These are phyloP conservation scores for Calyptomena viridis DNA, from an alignment of 2,113 vertebrate genomes.

Conservation along the genomic window DNA sequence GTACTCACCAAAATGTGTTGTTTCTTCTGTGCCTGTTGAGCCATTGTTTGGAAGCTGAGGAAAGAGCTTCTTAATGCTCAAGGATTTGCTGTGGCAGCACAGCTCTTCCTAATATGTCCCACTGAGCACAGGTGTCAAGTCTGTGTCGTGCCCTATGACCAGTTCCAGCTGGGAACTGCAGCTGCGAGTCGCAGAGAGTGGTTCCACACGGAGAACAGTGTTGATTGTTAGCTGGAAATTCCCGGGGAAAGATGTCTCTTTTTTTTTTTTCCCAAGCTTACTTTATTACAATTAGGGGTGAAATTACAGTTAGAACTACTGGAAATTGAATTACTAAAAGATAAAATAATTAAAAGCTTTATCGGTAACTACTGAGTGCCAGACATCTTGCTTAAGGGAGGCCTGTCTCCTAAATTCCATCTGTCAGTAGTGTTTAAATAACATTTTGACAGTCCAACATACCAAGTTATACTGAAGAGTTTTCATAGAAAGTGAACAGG, in stretches of 20 bases:
- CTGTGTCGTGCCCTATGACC: background rate
- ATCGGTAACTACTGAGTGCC: background rate
- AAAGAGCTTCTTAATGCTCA: accelerated
- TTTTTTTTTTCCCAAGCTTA: background rate
- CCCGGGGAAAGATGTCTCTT: background rate
- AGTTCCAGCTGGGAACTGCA: background rate
- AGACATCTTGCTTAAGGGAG: background rate
- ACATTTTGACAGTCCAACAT: background rate
- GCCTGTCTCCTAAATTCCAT: background rate
- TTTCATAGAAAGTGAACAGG: background rate
- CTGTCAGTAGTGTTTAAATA: background rate
- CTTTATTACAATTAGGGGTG: background rate
- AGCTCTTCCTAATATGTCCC: background rate
- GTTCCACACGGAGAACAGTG: accelerated
- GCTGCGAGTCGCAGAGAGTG: background rate
- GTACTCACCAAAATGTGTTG: accelerated
- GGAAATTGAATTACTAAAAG: background rate
- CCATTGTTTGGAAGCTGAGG: background rate
- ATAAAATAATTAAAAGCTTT: background rate
- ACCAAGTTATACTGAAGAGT: background rate
- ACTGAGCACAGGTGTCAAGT: background rate
- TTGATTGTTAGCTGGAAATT: background rate
- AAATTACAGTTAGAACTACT: background rate
- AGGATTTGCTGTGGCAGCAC: background rate
- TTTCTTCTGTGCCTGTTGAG: background rate